Evolutionary conservation across 2,113 vertebrate species (phyloP).

Genomic region (Cromileptes altivelis): DNA sequence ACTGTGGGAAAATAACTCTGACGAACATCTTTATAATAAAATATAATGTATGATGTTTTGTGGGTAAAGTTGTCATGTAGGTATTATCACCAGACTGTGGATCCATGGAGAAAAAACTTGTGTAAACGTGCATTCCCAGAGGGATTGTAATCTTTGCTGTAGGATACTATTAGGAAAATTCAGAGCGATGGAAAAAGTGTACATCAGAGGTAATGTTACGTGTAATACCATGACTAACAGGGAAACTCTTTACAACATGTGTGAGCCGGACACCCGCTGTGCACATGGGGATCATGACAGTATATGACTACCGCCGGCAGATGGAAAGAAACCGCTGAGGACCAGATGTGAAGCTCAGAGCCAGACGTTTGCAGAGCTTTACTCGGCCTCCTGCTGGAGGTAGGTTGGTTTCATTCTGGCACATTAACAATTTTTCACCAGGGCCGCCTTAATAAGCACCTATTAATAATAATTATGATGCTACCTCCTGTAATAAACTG

Average conservation of each 20-base stretch:
- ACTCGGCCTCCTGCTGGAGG: conserved; percentile 28
- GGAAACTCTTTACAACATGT: conserved; percentile 68
- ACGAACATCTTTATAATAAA: neutral
- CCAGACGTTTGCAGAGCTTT: conserved; percentile 25
- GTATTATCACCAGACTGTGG: conserved; percentile 12
- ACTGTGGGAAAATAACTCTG: conserved; percentile 1
- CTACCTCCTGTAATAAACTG: conserved; percentile 37
- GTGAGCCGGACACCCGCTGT: conserved; percentile 56
- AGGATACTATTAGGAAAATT: conserved; percentile 40
- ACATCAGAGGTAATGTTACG: conserved; percentile 59
- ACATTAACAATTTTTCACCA: conserved; percentile 32
- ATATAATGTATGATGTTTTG: conserved; percentile 11
- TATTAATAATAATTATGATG: conserved; percentile 46
- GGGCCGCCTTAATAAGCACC: conserved; percentile 42
- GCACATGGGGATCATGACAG: conserved; percentile 54
- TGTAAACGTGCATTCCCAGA: neutral
- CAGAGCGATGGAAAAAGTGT: conserved; percentile 54
- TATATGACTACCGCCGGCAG: conserved; percentile 40
- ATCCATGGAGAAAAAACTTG: neutral
- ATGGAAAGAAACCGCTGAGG: conserved; percentile 63
- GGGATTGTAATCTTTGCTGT: conserved; percentile 19
- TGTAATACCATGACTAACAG: conserved; percentile 63
- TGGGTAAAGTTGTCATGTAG: conserved; percentile 16
- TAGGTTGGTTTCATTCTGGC: conserved; percentile 33
- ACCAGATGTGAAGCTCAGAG: conserved; percentile 71